Base-by-base conservation (phyloP, 2,888 invertebrate genomes). In the Chouioia cunea region DNA sequence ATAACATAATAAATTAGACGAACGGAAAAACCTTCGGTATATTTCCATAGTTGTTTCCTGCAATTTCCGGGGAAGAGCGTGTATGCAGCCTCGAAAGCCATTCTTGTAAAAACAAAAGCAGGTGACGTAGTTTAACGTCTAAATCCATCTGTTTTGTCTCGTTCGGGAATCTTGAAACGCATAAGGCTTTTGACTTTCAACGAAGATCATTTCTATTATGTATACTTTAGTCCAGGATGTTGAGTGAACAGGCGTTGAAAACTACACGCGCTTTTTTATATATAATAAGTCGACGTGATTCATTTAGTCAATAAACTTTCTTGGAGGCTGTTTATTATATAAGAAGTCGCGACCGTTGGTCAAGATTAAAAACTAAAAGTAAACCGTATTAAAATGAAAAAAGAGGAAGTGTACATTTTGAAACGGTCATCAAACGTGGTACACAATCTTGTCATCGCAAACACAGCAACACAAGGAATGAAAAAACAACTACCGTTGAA, bases 71-170 rank as follows among this genome's bases (percentile, higher is more conserved):
- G 22, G 23, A n/a, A 59, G 23, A 18, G 53, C 59, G 66, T 59
- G 66, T 27, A 10, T 8, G 14, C 14, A 4, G 44, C 53, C 15
- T 8, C n/a, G 1, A 15, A 46, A 53, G 22, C 27, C 23, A 53
- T 44, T 48, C 62, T 57, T 68, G 52, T 52, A 46, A 69, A 62
- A 69, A 69, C 57, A 69, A 10, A 20, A n/a, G 56, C 69, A 69
- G 69, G 63, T 63, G 68, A 62, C 36, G 36, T 2, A 58, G 20
- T 56, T 20, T 43, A 50, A 36, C 48, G 36, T 1, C 2, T 46
- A 46, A 46, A 68, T 68, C 68, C 63, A 18, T 10, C 20, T 57
- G 56, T 60, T 48, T 54, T 16, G 62, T 36, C 44, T 48, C 14
- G 12, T 8, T 43, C 20, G 15, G 27, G 43, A 57, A 50, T 58